Percentiles rank a stretch among this genome's conserved stretches.
phyloP scores from a whole-genome alignment of 1,140 invertebrate species.

The Goniozus legneri region DNA sequence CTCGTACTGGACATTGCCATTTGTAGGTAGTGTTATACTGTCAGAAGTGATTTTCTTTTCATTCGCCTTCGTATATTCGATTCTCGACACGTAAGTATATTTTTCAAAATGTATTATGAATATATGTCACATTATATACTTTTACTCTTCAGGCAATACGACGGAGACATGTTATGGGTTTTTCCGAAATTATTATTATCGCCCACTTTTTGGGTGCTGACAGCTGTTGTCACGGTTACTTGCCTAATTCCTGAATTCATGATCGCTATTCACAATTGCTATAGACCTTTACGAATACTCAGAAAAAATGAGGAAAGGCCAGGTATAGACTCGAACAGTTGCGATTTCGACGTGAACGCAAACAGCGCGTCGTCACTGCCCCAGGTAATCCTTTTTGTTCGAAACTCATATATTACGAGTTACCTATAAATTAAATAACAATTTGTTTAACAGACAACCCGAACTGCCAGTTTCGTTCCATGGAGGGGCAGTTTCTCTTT shows the following conservation, averaged over 20 bases:
- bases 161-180: slow-evolving; percentile 62
- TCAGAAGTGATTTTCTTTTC: slow-evolving; percentile 61
- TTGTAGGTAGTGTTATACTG: slow-evolving; percentile 57
- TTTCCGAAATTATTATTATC: slow-evolving; percentile 60
- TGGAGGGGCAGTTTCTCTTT: slow-evolving; percentile 20
- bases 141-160: slow-evolving; percentile 54
- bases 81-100: slow-evolving; percentile 58
- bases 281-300: slow-evolving; percentile 21
- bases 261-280: slow-evolving; percentile 31
- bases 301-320: slow-evolving; percentile 22
- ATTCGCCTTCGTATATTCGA: slow-evolving; percentile 60
- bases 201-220: slow-evolving; percentile 60
- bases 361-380: neutral
- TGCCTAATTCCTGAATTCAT: slow-evolving; percentile 62
- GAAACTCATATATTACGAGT: neutral
- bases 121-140: too few species aligned
- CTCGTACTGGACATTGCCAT: slow-evolving; percentile 62
- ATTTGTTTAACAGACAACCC: slow-evolving; percentile 5
- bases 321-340: neutral
- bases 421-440: neutral
- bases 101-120: too few species aligned
- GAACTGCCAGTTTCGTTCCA: slow-evolving; percentile 8
- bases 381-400: neutral
- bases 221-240: slow-evolving; percentile 55
- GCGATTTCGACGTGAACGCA: neutral